Conservation (phyloP, 1,140 invertebrate species). For the Sarcophaga bullata region DNA sequence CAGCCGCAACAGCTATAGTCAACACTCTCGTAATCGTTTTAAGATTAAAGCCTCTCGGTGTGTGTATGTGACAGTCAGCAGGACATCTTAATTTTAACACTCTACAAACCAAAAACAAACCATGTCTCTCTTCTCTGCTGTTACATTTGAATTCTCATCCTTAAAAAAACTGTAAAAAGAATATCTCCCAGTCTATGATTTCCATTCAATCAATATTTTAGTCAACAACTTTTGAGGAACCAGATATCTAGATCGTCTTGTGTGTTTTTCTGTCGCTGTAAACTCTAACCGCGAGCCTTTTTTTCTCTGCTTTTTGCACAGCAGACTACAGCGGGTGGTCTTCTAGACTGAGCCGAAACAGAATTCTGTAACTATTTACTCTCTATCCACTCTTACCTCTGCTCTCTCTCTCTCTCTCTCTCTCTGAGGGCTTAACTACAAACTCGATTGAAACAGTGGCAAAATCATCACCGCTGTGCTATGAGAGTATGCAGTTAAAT, state of each 20-base stretch:
- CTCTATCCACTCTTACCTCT: neutral
- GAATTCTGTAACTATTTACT: slow-evolving; percentile 6
- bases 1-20: neutral
- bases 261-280: slow-evolving; percentile 20
- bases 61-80: slow-evolving; percentile 50
- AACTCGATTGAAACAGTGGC: neutral
- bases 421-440: neutral
- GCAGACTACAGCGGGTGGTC: slow-evolving; percentile 59
- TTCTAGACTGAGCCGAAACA: slow-evolving; percentile 14
- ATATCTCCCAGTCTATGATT: neutral
- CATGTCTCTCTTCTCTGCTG: neutral
- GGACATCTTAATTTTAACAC: slow-evolving; percentile 58
- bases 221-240: neutral
- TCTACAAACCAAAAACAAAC: slow-evolving; percentile 29
- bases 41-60: neutral
- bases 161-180: neutral
- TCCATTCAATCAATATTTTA: slow-evolving; percentile 23
- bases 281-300: slow-evolving; percentile 56
- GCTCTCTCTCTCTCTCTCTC: neutral
- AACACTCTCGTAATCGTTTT: neutral
- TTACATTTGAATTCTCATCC: neutral
- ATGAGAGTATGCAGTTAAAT: neutral
- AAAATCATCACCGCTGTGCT: neutral
- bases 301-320: slow-evolving; percentile 42
- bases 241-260: neutral